Evolutionary conservation across 2,113 vertebrate genomes (phyloP), one percentile per base, ranked within the genome.

Genomic region (Indri indri): DNA sequence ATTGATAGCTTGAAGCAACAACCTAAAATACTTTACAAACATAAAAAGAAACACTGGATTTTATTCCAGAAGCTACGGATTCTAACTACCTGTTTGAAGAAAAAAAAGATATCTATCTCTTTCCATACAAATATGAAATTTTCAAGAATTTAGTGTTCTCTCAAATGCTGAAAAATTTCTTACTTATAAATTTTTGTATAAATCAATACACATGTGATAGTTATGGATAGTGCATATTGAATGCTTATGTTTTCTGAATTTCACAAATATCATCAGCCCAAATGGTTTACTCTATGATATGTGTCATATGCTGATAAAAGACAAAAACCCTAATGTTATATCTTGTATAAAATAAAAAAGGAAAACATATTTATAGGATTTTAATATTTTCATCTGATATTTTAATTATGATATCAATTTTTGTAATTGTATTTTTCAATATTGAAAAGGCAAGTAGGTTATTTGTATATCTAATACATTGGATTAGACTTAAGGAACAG

Each of bases 81-180:
- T 92, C 5, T 85, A 91, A 89, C 82, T 76, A 77, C 5, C 10
- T 63, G 22, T 95, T 79, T 18, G 34, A 96, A 85, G 30, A 93
- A 59, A 8, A 76, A 93, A 96, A 80, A 32, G 23, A 8, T 34
- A 89, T 79, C 27, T 63, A 37, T 70, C 40, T 70, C 47, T 61
- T 92, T 71, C 18, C 37, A 91, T 16, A 30, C 3, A 89, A 84
- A 88, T 80, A 89, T 3, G 47, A 86, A 88, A 57, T 61, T 91
- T 88, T 12, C 5, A 96, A 63, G 57, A 22, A 91, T 16, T 82
- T 32, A 42, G 9, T 61, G 1, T 66, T 74, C 30, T 45, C 30
- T 68, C 45, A 88, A 89, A 73, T 59, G 20, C 22, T 63, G 47
- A 81, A 45, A 89, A 17, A 66, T 80, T 73, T 74, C 30, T 95